Base-by-base conservation (phyloP, 2,797 vertebrate genomes). In the Dicrostonyx torquatus region DNA sequence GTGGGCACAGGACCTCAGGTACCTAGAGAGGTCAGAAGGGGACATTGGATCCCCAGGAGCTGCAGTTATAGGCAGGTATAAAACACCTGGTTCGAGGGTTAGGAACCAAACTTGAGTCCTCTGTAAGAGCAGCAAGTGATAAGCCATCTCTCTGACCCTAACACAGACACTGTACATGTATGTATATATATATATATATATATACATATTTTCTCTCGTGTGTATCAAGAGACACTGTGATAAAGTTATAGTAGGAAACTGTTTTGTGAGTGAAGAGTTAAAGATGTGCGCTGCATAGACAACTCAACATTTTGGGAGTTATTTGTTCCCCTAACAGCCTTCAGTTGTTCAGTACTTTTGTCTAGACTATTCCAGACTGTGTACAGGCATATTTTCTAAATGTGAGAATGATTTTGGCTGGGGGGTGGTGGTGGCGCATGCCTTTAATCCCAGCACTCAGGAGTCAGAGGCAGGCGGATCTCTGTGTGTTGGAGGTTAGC, bases 161-260 rank as follows among this genome's bases (percentile, higher is more conserved):
- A 55, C n/a, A 55, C 37, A 72, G 48, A 13, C n/a, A 55, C 29
- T 20, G 14, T 55, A 37, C 96, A 97, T 94, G 97, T 95, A n/a
- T 8, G 29, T 34, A 68, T 17, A 68, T 18, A n/a, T 68, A 68
- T 95, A n/a, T 8, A 62, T 34, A 68, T 17, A 68, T 18, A n/a
- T 68, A 68, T n/a, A 97, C 94, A 97, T 97, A 97, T 95, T 88
- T 96, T 96, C 76, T 98, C 96, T 97, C 96, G 97, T 98, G 95
- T 96, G 97, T 98, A 97, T 97, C 97, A 97, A 98, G 98, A 96
- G 58, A 92, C 6, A 97, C 97, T 97, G 86, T 98, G 96, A 94
- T 97, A 97, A 95, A 93, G 77, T 95, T 97, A 94, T 95, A 97
- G 34, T 50, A 96, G 76, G 78, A 91, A 93, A 94, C 48, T 58